These are phyloP conservation scores for Myzus persicae DNA, from an alignment of 1,140 invertebrate genomes.

Conservation along the genomic window DNA sequence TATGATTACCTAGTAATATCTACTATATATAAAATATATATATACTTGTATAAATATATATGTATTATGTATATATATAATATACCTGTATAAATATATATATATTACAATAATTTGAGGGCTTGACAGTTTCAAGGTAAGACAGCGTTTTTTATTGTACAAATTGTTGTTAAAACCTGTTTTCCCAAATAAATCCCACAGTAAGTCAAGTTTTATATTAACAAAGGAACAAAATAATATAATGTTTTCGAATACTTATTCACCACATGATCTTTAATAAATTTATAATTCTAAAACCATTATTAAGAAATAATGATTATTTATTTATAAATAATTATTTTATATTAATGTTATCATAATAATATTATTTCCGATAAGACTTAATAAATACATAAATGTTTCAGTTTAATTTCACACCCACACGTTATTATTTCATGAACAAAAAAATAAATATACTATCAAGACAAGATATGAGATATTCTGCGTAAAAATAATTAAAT, in stretches of 20 bases:
- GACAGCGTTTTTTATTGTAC: conserved; percentile 48
- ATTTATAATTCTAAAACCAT: conserved; percentile 10
- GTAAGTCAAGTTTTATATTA: conserved; percentile 48
- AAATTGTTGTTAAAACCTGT: conserved; percentile 53
- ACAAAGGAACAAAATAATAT: conserved; percentile 36
- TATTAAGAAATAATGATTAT: conserved; percentile 8
- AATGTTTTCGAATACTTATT: neutral
- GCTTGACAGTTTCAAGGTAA: conserved; percentile 51
- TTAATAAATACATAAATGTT: neutral
- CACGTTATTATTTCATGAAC: too few species aligned
- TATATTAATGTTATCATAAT: neutral
- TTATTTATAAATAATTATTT: conserved; percentile 12
- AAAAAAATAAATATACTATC: too few species aligned
- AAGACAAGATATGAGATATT: neutral
- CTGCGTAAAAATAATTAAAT: neutral
- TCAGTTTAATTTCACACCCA: neutral
- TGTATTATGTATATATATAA: neutral
- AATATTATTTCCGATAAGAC: neutral
- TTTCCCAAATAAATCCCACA: conserved; percentile 52
- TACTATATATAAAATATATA: neutral
- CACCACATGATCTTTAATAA: neutral
- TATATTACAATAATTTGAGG: conserved; percentile 50
- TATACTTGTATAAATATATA: neutral
- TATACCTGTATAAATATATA: neutral
- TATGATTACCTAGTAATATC: conserved; percentile 18